A percentile compares a stretch with the other conserved stretches of the same genome.
These are phyloP conservation scores for Drosophila bunnanda DNA, from an alignment of 2,888 invertebrate species.

Conservation along the genomic window DNA sequence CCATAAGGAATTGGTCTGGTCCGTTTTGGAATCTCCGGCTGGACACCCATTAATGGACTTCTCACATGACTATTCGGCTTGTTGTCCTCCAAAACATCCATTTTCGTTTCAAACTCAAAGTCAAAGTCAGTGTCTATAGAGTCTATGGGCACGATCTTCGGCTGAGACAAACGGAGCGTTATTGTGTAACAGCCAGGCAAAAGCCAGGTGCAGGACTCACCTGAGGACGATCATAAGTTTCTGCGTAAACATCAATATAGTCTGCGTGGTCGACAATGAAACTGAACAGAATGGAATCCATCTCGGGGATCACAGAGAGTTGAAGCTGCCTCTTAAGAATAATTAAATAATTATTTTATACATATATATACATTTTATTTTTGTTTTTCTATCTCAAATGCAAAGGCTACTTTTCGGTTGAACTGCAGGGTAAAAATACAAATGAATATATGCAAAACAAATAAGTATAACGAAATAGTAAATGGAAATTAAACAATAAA, in stretches of 20 bases:
- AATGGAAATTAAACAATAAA: too few relatives aligned
- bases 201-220: background rate
- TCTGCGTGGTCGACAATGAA: background rate
- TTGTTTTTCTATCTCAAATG: background rate
- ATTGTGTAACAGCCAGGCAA: background rate
- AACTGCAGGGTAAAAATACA: too few relatives aligned
- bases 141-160: background rate
- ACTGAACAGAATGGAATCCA: background rate
- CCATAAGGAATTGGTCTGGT: background rate
- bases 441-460: too few relatives aligned
- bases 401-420: background rate
- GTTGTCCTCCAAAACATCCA: background rate
- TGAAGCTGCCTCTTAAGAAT: background rate
- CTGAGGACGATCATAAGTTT: background rate
- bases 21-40: too few relatives aligned
- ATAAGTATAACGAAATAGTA: too few relatives aligned
- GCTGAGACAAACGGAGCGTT: background rate
- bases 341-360: background rate
- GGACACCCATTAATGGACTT: too few relatives aligned
- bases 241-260: background rate
- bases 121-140: background rate
- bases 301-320: too few relatives aligned
- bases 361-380: background rate
- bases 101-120: background rate
- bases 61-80: background rate